phyloP scores from a whole-genome alignment of 2,888 invertebrate genomes.

The Thyatira batis region DNA sequence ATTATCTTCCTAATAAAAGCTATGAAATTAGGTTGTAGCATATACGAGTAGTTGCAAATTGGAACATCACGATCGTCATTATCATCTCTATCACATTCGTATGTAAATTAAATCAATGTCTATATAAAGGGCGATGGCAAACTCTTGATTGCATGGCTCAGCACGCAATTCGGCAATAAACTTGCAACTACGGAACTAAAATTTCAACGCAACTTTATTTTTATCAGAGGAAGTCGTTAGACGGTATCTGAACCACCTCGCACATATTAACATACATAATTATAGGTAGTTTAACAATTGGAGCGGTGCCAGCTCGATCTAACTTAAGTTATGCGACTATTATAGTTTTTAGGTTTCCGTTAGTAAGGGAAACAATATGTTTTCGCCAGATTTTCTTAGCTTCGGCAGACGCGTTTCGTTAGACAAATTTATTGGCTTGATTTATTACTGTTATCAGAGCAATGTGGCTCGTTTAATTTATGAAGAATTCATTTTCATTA shows the following conservation, averaged over 20 bases:
- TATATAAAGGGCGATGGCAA: constrained; percentile 75
- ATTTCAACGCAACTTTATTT: constrained; percentile 82
- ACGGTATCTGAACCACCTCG: constrained; percentile 78
- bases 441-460: constrained; percentile 41
- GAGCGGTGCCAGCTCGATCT: constrained; percentile 70
- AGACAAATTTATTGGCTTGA: constrained; percentile 46
- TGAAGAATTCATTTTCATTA: neutral
- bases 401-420: constrained; percentile 44
- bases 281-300: constrained; percentile 78
- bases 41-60: constrained; percentile 25
- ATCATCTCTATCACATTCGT: constrained; percentile 58
- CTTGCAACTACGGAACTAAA: constrained; percentile 78
- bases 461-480: constrained; percentile 8
- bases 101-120: constrained; percentile 79
- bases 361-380: constrained; percentile 62
- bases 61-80: constrained; percentile 50
- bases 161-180: constrained; percentile 79
- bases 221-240: constrained; percentile 81
- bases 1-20: neutral
- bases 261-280: constrained; percentile 80
- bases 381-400: constrained; percentile 51
- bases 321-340: constrained; percentile 66
- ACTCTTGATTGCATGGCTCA: constrained; percentile 62
- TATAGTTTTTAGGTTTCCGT: constrained; percentile 70
- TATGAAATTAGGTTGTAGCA: constrained; percentile 1